Evolutionary conservation across 35 echinoderm and acorn worm species (phyloP).

Genomic region (Amphiura filiformis): DNA sequence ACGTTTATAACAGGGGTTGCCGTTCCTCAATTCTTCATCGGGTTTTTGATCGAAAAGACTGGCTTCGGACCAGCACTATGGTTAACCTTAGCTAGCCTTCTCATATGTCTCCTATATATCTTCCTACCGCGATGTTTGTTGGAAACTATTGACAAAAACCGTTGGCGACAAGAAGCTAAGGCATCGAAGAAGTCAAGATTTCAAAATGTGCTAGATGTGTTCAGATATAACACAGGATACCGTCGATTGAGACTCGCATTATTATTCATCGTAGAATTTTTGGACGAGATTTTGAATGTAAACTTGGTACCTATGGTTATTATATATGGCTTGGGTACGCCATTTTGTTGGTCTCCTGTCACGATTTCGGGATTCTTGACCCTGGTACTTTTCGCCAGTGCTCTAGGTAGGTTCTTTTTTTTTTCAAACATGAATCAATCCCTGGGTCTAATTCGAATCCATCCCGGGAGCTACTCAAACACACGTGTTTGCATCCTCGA

Average conservation of each 20-base stretch:
- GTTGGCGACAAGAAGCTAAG: too few species aligned
- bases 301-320: too few species aligned
- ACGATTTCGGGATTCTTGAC: neutral
- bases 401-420: neutral
- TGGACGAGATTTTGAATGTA: neutral
- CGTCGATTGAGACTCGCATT: neutral
- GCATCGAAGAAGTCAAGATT: neutral
- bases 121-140: neutral
- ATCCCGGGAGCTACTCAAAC: too few species aligned
- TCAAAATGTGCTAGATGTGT: neutral
- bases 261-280: neutral
- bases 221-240: neutral
- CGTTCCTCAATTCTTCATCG: conserved; percentile 25
- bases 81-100: neutral
- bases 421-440: too few species aligned
- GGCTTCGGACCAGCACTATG: conserved; percentile 15
- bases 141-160: neutral
- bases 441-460: too few species aligned
- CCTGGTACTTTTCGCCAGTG: neutral
- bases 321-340: neutral
- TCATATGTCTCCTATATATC: conserved; percentile 8
- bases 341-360: neutral
- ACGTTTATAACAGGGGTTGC: conserved; percentile 32
- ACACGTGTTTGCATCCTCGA: too few species aligned
- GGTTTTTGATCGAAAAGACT: conserved; percentile 16